Evolutionary conservation across 1,140 invertebrate species (phyloP).

Genomic region (Bombus polaris): DNA sequence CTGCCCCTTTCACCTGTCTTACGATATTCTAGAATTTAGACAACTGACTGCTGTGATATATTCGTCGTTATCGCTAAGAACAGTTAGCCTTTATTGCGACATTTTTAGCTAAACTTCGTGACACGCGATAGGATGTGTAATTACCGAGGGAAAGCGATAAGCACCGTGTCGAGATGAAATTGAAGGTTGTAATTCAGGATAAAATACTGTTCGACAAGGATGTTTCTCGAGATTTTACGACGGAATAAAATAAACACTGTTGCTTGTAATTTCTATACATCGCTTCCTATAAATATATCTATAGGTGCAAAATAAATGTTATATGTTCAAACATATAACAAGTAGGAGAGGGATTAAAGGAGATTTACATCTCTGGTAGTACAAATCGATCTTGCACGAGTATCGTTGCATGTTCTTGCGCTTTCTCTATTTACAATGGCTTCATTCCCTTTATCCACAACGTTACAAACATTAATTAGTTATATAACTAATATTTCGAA

Average conservation of each 20-base stretch:
- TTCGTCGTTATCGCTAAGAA: slow-evolving; percentile 12
- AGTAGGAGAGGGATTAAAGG: not conserved
- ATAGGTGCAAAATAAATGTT: not conserved
- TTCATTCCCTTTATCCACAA: no score
- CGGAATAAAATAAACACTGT: not conserved
- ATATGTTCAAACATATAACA: no score
- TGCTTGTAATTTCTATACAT: not conserved
- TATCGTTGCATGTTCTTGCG: no score
- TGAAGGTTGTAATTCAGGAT: slow-evolving; percentile 3
- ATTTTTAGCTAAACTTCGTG: not conserved
- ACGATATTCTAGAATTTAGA: not conserved
- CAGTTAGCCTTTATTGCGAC: slow-evolving; percentile 7
- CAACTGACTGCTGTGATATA: not conserved
- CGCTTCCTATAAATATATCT: not conserved
- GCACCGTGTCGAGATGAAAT: not conserved
- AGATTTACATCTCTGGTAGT: not conserved
- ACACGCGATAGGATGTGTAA: not conserved
- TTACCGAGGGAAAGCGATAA: slow-evolving; percentile 4
- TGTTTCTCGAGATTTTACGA: not conserved
- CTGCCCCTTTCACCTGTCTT: slow-evolving; percentile 43
- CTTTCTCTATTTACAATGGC: no score
- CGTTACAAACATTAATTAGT: rapidly evolving
- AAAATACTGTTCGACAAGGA: not conserved
- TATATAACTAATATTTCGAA: no score
- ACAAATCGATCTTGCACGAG: no score